These are phyloP conservation scores for Hetaerina americana DNA, from an alignment of 1,140 invertebrate genomes.

Conservation along the genomic window DNA sequence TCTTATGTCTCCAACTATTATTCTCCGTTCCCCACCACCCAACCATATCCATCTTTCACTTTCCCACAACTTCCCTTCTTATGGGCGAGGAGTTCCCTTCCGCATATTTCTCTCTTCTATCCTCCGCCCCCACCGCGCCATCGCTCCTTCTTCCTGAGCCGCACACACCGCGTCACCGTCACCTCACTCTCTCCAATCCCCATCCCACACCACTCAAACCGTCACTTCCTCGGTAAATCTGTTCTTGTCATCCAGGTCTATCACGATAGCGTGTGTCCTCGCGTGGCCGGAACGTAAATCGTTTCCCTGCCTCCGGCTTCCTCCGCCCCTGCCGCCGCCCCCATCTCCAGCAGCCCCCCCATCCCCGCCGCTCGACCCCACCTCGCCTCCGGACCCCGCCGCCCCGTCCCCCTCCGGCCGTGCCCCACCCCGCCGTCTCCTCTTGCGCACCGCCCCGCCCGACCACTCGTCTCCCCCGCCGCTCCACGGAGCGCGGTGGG, in stretches of 20 bases:
- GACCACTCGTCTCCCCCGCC: not conserved
- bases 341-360: not conserved
- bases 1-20: too few relatives aligned
- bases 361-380: not conserved
- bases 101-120: too few relatives aligned
- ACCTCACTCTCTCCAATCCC: too few relatives aligned
- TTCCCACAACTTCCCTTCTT: too few relatives aligned
- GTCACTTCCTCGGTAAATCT: conserved; percentile 68
- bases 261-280: conserved; percentile 55
- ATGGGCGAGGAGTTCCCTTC: too few relatives aligned
- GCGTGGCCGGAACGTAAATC: conserved; percentile 40
- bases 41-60: too few relatives aligned
- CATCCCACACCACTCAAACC: conserved; percentile 47
- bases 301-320: not conserved
- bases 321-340: not conserved
- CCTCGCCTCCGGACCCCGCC: not conserved
- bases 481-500: not conserved
- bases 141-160: not conserved
- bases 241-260: conserved; percentile 64
- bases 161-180: too few relatives aligned
- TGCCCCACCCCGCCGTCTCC: not conserved
- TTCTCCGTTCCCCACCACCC: too few relatives aligned
- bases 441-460: not conserved
- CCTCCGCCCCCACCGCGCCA: not conserved
- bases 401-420: not conserved